These are phyloP conservation scores for Heteropelma amictum DNA, from an alignment of 2,888 invertebrate species.

Conservation along the genomic window DNA sequence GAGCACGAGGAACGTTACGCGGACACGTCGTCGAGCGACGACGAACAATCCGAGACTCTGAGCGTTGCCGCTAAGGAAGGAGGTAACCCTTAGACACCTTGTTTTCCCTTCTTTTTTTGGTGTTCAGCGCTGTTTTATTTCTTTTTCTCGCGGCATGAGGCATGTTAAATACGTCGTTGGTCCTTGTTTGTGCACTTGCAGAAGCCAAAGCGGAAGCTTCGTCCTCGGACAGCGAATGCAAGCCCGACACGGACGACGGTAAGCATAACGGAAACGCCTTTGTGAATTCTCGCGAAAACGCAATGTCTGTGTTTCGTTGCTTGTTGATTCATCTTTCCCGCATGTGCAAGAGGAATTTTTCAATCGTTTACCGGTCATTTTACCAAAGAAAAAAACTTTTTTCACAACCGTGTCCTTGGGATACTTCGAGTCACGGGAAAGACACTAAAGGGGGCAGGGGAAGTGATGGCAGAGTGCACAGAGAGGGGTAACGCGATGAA, in stretches of 20 bases:
- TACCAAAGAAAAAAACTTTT: too few relatives aligned
- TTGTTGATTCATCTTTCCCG: too few relatives aligned
- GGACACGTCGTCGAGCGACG: constrained; percentile 76
- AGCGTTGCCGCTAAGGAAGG: constrained; percentile 79
- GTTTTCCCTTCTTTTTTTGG: constrained; percentile 11
- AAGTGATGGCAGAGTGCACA: background rate
- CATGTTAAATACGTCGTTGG: constrained; percentile 63
- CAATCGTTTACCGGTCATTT: too few relatives aligned
- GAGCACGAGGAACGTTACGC: constrained; percentile 69
- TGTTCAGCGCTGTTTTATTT: constrained; percentile 53
- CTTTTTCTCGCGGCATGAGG: constrained; percentile 67
- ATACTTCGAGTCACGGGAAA: background rate
- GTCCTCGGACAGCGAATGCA: constrained; percentile 74
- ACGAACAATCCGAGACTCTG: constrained; percentile 73
- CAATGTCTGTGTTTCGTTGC: too few relatives aligned
- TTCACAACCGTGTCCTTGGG: too few relatives aligned
- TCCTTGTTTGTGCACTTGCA: constrained; percentile 64
- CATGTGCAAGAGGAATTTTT: too few relatives aligned
- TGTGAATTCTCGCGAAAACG: too few relatives aligned
- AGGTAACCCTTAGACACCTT: constrained; percentile 78
- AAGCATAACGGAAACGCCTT: too few relatives aligned
- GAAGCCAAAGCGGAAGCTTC: constrained; percentile 75
- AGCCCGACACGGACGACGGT: constrained; percentile 72
- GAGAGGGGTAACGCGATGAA: constrained; percentile 47
- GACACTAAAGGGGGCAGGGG: too few relatives aligned